Conservation (phyloP, 1,140 invertebrate species). For the Trichogramma pretiosum region DNA sequence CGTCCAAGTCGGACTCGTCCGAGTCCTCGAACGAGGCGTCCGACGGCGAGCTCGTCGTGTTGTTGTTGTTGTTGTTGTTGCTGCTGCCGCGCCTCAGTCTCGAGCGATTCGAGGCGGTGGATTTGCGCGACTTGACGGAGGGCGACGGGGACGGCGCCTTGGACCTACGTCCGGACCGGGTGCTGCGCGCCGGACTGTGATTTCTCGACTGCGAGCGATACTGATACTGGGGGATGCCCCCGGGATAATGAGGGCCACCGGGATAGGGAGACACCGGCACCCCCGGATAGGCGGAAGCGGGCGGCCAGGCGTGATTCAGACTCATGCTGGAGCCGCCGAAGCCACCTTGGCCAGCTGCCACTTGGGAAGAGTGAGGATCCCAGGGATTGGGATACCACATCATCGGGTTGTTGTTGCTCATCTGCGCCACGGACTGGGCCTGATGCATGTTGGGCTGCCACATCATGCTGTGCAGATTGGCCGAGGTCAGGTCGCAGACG, state of each 20-base stretch:
- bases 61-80: too few species aligned
- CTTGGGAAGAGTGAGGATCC: slow-evolving; percentile 23
- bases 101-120: slow-evolving; percentile 39
- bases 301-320: slow-evolving; percentile 37
- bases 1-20: slow-evolving; percentile 49
- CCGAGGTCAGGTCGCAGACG: slow-evolving; percentile 37
- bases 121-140: slow-evolving; percentile 59
- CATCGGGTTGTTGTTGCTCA: slow-evolving; percentile 39
- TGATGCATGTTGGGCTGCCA: too few species aligned
- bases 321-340: slow-evolving; percentile 40
- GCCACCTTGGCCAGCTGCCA: too few species aligned
- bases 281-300: slow-evolving; percentile 38
- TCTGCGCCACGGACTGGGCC: slow-evolving; percentile 63
- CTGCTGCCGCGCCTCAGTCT: too few species aligned
- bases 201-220: slow-evolving; percentile 34
- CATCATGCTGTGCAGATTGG: too few species aligned
- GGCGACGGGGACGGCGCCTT: slow-evolving; percentile 59
- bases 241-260: slow-evolving; percentile 41
- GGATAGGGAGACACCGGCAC: slow-evolving; percentile 45
- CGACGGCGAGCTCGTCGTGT: slow-evolving; percentile 39
- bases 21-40: slow-evolving; percentile 46
- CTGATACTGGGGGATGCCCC: slow-evolving; percentile 31
- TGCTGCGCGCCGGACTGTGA: slow-evolving; percentile 43
- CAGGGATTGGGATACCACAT: slow-evolving; percentile 46
- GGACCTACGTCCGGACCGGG: slow-evolving; percentile 41